Evolutionary conservation across 2,113 vertebrate species (phyloP).

Genomic region (Epinephelus moara): DNA sequence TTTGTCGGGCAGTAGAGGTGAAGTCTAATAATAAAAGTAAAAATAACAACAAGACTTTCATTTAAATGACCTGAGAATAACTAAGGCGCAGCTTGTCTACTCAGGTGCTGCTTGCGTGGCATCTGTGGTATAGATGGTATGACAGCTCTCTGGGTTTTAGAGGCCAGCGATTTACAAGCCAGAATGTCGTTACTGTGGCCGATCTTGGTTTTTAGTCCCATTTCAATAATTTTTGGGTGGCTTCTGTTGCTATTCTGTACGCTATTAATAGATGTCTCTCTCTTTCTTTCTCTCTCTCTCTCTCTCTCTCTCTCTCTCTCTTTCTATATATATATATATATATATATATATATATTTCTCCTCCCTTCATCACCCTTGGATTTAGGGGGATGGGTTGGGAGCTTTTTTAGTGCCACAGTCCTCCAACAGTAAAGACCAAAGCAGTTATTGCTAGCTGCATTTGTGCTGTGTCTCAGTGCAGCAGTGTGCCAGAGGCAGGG

Average conservation of each 20-base stretch:
- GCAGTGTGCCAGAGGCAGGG: constrained; percentile 55
- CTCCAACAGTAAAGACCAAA: constrained; percentile 71
- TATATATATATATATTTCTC: constrained; percentile 25
- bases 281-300: constrained; percentile 30
- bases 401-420: constrained; percentile 72
- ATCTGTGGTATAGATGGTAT: no score
- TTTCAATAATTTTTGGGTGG: neutral
- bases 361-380: constrained; percentile 63
- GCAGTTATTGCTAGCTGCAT: constrained; percentile 62
- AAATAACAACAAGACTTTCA: no score
- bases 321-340: neutral
- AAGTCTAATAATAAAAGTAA: no score
- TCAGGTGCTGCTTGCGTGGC: no score
- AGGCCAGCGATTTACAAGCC: no score
- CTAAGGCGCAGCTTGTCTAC: no score
- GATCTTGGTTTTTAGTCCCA: no score
- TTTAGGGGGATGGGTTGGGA: constrained; percentile 66
- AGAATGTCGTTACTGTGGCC: no score
- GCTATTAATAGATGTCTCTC: constrained; percentile 48
- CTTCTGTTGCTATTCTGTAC: constrained; percentile 67
- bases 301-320: constrained; percentile 26
- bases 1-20: no score
- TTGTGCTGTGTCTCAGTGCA: constrained; percentile 65
- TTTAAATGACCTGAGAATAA: no score
- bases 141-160: no score